Evolutionary conservation across 2,888 invertebrate genomes (phyloP).

Genomic region (Dicyrtomina minuta): DNA sequence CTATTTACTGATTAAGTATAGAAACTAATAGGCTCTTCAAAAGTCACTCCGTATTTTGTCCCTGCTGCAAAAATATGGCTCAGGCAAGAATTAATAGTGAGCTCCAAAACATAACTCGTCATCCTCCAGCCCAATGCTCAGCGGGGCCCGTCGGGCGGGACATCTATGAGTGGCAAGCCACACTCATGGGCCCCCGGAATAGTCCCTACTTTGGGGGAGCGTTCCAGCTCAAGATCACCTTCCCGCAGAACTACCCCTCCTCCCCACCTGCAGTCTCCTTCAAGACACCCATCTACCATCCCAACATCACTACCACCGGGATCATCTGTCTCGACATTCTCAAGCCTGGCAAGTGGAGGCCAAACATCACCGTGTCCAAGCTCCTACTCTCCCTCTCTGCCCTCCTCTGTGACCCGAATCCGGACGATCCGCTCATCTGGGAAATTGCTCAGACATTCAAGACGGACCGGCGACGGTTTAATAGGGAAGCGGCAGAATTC

Average conservation of each 20-base stretch:
- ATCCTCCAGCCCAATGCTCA: conserved; percentile 99
- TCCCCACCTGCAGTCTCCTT: conserved; percentile 11
- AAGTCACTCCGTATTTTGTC: too few relatives aligned
- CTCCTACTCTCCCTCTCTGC: neutral
- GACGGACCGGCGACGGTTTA: too few relatives aligned
- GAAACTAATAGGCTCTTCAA: too few relatives aligned
- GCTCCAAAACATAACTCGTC: conserved; percentile 99
- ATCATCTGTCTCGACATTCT: neutral
- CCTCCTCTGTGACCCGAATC: neutral
- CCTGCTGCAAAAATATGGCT: conserved; percentile 10
- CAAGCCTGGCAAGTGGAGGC: neutral
- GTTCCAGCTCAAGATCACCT: conserved; percentile 2
- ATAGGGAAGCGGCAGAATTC: too few relatives aligned
- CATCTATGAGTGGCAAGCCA: conserved; percentile 99
- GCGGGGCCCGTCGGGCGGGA: conserved; percentile 99
- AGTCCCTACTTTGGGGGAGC: conserved; percentile 8
- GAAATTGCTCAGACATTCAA: too few relatives aligned
- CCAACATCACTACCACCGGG: conserved; percentile 15
- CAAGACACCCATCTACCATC: conserved; percentile 17
- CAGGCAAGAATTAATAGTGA: conserved; percentile 66
- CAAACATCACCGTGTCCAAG: neutral
- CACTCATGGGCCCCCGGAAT: conserved; percentile 57
- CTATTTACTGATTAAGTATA: too few relatives aligned
- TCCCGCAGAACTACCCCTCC: conserved; percentile 11
- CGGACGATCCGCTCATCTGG: neutral